Base-by-base conservation (phyloP, 2,113 vertebrate genomes). In the Cebus imitator region DNA sequence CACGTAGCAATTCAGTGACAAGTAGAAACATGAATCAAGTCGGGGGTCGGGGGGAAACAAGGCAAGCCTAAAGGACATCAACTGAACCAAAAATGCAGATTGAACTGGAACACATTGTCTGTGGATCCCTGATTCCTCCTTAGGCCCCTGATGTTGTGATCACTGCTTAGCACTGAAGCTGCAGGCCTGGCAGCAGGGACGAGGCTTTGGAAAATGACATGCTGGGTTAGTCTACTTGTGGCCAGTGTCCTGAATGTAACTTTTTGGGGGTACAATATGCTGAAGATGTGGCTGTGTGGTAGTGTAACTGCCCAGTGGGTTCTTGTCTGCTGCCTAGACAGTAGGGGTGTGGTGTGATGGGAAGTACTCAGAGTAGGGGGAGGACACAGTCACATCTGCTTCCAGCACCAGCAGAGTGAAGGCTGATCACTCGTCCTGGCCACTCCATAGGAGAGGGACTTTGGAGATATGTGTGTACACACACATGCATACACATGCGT, bases 171-270 rank as follows among this genome's bases (percentile, higher is more conserved):
- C 37, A 48, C 55, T 23, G 37, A 35, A 18, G 35, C 40, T 5
- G 9, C 0, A 2, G 0, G 1, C 32, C 3, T 32, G 13, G 70
- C 48, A 40, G 3, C 14, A 6, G 16, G 45, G 2, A 43, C 30
- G 32, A 79, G 32, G 48, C 23, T 14, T 52, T 57, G 57, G 21
- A 8, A 95, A 52, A 35, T 76, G 50, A 61, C 8, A 1, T 3
- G 23, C 75, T 7, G 14, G 13, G 21, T 17, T 58, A n/a, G 18
- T 73, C 20, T 88, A 13, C 20, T 58, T 66, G 72, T 45, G 37
- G 18, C 30, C 32, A 23, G n/a, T 8, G 68, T 43, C 57, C 52
- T 16, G 50, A 40, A n/a, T 20, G 27, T 45, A 68, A 73, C 3
- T 35, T n/a, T 55, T 45, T 30, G 6, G 6, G 17, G 57, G 87